Evolutionary conservation across 2,888 invertebrate species (phyloP), one percentile per base, ranked within the genome.

Genomic region (Lycaena phlaeas): DNA sequence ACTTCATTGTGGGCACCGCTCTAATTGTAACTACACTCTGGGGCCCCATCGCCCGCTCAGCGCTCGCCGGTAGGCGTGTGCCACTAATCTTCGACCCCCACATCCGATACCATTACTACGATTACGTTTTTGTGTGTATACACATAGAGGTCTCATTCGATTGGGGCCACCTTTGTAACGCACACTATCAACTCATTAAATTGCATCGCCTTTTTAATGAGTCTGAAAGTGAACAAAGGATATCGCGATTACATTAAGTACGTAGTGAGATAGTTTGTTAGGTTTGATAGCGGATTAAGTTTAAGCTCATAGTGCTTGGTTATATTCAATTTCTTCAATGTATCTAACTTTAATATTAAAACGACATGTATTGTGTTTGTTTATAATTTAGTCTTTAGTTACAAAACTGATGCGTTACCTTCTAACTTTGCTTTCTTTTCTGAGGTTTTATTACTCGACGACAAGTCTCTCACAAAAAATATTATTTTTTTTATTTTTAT

Each of bases 191-290:
- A 79, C 75, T 82, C 81, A 82, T 84, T 84, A 84, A 84, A 84
- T 84, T 84, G 84, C 84, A 84, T 84, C 82, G 81, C 79, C 75
- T 82, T 84, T 84, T 84, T 84, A 84, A 84, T 84, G 84, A 84
- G 81, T 82, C 84, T 81, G 84, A 82, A 81, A 82, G 79, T 81
- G 79, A 84, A 84, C 82, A 84, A 84, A 84, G 82, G 82, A 78
- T 84, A 81, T 82, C 69, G 64, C 82, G 82, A 81, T 82, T 82
- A 82, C 82, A 81, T 79, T 81, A 79, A 82, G 81, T 69, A 73
- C 68, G 68, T 70, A 72, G 71, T 75, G 72, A 71, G 68, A 70
- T 71, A 64, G 70, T 74, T 63, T 64, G 68, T 71, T 66, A 39
- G 57, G 61, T 60, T 63, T 61, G 64, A 61, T 59, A 60, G 49